Evolutionary conservation across 2,888 invertebrate species (phyloP), one percentile per base, ranked within the genome.

Genomic region (Drymonia ruficornis): DNA sequence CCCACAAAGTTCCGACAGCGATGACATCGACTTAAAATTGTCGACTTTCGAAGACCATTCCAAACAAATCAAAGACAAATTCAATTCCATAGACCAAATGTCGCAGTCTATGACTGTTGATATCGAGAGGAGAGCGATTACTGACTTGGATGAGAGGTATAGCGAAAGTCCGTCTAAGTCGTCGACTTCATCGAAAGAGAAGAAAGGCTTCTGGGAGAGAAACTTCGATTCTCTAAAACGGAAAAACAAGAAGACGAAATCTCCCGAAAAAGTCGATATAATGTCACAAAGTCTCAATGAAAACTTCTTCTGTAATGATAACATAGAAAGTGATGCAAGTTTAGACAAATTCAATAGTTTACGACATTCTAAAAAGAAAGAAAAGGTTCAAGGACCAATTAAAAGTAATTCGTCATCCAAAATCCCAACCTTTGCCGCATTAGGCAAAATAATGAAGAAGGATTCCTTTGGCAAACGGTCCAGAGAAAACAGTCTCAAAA

Each of bases 251-350:
- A 72, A 74, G 28, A 80, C 73, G n/a, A 93, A 92, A 74, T 81
- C 84, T 0, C 83, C 85, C 0, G 91, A 93, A 58, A 90, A 89
- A 69, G 73, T 81, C 15, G 93, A 93, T 52, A 68, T 93, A 0
- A 93, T 93, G 93, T 93, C 93, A 18, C 93, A 93, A 50, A 93
- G 93, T 75, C 76, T 93, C 13, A 93, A 93, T 70, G 93, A 93
- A 62, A 93, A 93, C 59, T 80, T 93, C 49, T 89, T 93, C 61
- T 92, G 86, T 53, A 91, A 84, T 51, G 91, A 90, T n/a, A 89
- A 81, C 42, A 93, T 93, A 11, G 93, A 93, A 78, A 80, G 80
- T 3, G 91, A 90, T 49, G 65, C 78, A 0, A 55, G 67, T 59
- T 77, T 92, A n/a, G 93, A 93, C 36, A 89, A 84, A 61, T 93